Evolutionary conservation across 2,888 invertebrate species (phyloP), one percentile per base, ranked within the genome.

Genomic region (Carcina quercana): DNA sequence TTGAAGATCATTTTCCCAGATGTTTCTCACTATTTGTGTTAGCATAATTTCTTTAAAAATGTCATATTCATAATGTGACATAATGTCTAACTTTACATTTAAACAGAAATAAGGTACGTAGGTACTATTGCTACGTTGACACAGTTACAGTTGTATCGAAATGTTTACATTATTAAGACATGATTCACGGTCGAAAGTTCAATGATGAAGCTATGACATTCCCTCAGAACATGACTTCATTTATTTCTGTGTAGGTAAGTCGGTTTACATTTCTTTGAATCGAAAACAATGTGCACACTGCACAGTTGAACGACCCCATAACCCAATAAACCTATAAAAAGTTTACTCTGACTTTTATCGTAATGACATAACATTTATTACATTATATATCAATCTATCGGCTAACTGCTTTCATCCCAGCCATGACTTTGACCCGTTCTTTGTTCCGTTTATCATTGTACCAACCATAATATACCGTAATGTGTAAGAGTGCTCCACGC

Each of bases 391-490:
- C 43, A 50, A 56, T 57, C 51, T 42, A 43, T 45, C 42, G 43
- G 39, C 42, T 42, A 54, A 49, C 53, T 56, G 40, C 51, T 54
- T 48, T 54, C 46, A 58, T 60, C 43, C 38, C 53, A 53, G 54
- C 43, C 52, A 53, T 66, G 72, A 72, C 69, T 74, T 71, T 74
- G 75, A 73, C 73, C 72, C 66, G 75, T 61, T 61, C 66, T 59
- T 59, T 52, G 71, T 66, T 48, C 67, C 59, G 66, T 69, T 61
- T 70, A 63, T 64, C 62, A 57, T 60, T 65, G 62, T 64, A 53
- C 55, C 58, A 63, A 64, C 59, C 54, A 63, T 58, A 63, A 61
- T 68, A 63, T 75, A 76, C 76, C 74, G 76, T 78, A 76, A 74
- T 53, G 53, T 51, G 66, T 67, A 69, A 70, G 61, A 74, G 65